Evolutionary conservation across 2,888 invertebrate species (phyloP), one percentile per base, ranked within the genome.

Genomic region (Pheosia tremula): DNA sequence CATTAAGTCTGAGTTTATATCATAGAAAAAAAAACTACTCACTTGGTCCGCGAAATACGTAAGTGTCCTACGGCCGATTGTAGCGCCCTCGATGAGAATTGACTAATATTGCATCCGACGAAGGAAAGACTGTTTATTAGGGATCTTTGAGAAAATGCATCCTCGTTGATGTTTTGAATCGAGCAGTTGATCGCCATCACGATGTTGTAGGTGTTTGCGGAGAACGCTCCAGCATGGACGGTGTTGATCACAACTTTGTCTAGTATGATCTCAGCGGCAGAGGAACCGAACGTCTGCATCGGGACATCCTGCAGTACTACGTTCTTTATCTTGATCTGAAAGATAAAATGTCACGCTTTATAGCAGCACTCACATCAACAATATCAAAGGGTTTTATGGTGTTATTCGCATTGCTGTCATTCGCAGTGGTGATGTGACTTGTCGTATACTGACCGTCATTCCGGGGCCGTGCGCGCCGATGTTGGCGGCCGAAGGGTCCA

Each of bases 381-480:
- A 24, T 24, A 24, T 24, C 24, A 24, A 24, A 24, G 24, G 24
- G 47, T 47, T 1, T 47, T n/a, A 47, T 47, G 3, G 4, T 24
- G 9, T 13, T n/a, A 24, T 55, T 55, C 55, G 55, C 55, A 55
- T n/a, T 13, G 55, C 13, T 7, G 5, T 55, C 13, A 13, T 55
- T 55, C 55, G 55, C 55, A 9, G 53, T 36, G 53, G 10, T 11
- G 37, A 54, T 4, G 24, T 8, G 9, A 52, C 7, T 53, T 54
- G 4, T 4, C n/a, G n/a, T 5, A 47, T 86, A 91, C 92, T 85
- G 70, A 93, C 93, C 90, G 86, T 79, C 90, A 93, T 89, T 61
- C 91, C 95, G 69, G 96, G 95, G 72, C 96, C 96, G 79, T 96
- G 96, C 65, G 95, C 93, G n/a, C 95, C 95, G 56, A 94, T 94